Evolutionary conservation across 2,888 invertebrate genomes (phyloP).

Genomic region (Cerastoderma edule): DNA sequence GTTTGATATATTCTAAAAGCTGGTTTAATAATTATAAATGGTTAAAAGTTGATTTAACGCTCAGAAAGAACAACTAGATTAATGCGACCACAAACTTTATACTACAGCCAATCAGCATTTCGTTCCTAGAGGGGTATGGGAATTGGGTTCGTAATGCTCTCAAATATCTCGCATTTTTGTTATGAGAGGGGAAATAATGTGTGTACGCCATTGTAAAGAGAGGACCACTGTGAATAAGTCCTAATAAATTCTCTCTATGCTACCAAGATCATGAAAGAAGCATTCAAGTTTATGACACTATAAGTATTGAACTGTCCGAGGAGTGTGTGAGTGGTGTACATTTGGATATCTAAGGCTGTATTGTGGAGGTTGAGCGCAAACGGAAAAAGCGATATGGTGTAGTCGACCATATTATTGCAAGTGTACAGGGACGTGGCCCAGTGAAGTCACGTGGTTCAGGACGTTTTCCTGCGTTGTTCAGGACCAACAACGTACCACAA

Average conservation of each 20-base stretch:
- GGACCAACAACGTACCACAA: not conserved
- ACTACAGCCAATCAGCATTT: conserved; percentile 27
- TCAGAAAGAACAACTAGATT: not conserved
- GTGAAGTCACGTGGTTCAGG: conserved; percentile 75
- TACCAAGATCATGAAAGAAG: not conserved
- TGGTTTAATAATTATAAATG: no score
- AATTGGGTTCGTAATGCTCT: conserved; percentile 1
- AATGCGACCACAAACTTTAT: conserved; percentile 19
- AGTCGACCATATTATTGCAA: conserved; percentile 31
- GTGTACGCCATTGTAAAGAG: conserved; percentile 64
- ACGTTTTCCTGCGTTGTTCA: conserved; percentile 24
- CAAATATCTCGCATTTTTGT: conserved; percentile 70
- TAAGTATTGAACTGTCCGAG: not conserved
- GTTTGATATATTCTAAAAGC: no score
- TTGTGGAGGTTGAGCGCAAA: conserved; percentile 12
- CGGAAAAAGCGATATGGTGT: conserved; percentile 42
- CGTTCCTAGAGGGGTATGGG: conserved; percentile 24
- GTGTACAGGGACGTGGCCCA: conserved; percentile 74
- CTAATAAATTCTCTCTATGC: conserved; percentile 21
- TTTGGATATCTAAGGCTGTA: not conserved
- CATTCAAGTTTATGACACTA: not conserved
- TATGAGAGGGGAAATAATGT: conserved; percentile 63
- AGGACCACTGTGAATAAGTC: conserved; percentile 38
- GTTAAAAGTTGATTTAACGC: not conserved
- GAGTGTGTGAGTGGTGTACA: not conserved